These are phyloP conservation scores for Limulus polyphemus DNA, from an alignment of 2,888 invertebrate genomes.

Conservation along the genomic window DNA sequence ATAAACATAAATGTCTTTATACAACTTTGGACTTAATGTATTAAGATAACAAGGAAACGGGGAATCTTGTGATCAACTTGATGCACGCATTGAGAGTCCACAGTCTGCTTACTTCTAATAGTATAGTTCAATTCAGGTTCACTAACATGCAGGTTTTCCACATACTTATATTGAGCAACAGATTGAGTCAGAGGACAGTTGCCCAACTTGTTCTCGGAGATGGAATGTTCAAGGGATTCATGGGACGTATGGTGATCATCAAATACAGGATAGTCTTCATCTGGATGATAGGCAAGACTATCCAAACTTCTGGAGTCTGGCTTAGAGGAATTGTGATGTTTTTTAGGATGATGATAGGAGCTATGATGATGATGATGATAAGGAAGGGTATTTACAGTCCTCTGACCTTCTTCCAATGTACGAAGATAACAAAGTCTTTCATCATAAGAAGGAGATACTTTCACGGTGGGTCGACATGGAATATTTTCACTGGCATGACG, in stretches of 20 bases:
- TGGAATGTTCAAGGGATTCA: not conserved
- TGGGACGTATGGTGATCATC: conserved; percentile 2
- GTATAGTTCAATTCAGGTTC: not conserved
- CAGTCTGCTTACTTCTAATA: not conserved
- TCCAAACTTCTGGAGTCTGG: conserved; percentile 26
- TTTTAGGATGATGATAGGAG: too few species aligned
- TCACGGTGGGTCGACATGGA: not conserved
- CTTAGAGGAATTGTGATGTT: not conserved
- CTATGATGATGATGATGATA: too few species aligned
- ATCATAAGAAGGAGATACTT: not conserved
- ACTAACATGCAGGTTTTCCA: not conserved
- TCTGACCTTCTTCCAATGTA: too few species aligned
- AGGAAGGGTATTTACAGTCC: too few species aligned
- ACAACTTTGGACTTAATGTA: not conserved
- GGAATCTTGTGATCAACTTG: not conserved
- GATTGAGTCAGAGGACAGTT: not conserved
- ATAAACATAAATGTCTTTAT: not conserved
- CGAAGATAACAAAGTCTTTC: not conserved
- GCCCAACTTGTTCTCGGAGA: not conserved
- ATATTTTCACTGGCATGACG: not conserved
- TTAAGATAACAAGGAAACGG: too few species aligned
- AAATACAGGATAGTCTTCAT: conserved; percentile 1
- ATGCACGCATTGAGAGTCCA: not conserved
- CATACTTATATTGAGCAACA: not conserved
- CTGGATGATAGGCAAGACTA: conserved; percentile 20